Percentiles rank a stretch among this genome's conserved stretches.
Evolutionary conservation across 2,113 vertebrate species (phyloP).

Genomic region (Argyrosomus japonicus): DNA sequence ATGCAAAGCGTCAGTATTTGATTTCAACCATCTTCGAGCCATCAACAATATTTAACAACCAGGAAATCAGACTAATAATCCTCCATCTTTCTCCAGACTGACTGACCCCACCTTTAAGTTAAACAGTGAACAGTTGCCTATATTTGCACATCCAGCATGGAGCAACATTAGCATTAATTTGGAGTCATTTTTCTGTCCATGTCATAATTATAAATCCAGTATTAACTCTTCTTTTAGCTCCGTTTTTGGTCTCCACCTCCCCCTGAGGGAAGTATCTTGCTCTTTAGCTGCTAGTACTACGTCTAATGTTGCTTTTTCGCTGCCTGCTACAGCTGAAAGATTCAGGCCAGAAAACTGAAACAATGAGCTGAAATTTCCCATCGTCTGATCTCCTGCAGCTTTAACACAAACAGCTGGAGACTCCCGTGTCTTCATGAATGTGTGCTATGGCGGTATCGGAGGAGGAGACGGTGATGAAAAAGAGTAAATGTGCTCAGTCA

Average conservation of each 20-base stretch:
- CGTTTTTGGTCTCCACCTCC: background rate
- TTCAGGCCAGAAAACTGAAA: background rate
- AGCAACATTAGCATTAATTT: background rate
- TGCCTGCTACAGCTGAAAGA: background rate
- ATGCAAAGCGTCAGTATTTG: too few species aligned
- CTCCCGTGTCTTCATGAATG: slow-evolving; percentile 3
- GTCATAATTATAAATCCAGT: slow-evolving; percentile 3
- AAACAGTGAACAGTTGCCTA: too few species aligned
- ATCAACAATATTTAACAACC: too few species aligned
- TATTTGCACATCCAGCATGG: background rate
- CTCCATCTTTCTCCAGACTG: too few species aligned
- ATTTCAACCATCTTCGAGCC: too few species aligned
- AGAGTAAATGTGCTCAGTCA: slow-evolving; percentile 29
- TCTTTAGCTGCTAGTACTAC: background rate
- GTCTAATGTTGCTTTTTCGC: too few species aligned
- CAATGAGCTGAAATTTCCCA: background rate
- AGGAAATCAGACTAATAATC: too few species aligned
- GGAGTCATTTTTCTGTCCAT: background rate
- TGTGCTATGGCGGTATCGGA: background rate
- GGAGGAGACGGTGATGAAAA: slow-evolving; percentile 7
- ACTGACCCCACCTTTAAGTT: background rate
- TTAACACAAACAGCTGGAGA: background rate
- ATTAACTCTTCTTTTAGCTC: background rate
- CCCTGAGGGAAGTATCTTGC: slow-evolving; percentile 1
- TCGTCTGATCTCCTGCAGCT: slow-evolving; percentile 26